Evolutionary conservation across 2,888 invertebrate genomes (phyloP).

Genomic region (Ophraella communa): DNA sequence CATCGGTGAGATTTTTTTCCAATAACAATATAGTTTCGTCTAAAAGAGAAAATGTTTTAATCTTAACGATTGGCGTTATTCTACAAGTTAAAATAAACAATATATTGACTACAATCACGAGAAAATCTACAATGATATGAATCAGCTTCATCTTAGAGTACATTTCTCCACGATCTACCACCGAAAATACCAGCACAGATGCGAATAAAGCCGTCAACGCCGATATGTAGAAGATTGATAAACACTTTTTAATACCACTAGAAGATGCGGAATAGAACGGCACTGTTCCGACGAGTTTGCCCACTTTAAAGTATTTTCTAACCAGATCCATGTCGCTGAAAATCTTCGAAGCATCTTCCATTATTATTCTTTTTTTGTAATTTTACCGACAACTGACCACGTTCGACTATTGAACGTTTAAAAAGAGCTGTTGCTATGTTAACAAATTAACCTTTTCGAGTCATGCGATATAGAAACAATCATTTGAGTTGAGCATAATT

Average conservation of each 20-base stretch:
- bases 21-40: background rate
- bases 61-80: background rate
- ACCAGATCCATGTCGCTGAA: slow-evolving; percentile 10
- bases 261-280: background rate
- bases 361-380: background rate
- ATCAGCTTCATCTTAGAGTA: slow-evolving; percentile 7
- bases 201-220: background rate
- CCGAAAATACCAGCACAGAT: background rate
- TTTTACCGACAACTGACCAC: background rate
- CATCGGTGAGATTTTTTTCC: background rate
- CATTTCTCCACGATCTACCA: background rate
- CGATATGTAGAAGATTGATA: background rate
- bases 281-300: background rate
- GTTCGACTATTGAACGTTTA: background rate
- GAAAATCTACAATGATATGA: slow-evolving; percentile 1
- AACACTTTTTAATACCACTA: background rate
- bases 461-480: background rate
- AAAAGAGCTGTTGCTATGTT: background rate
- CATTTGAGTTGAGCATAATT: background rate
- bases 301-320: background rate
- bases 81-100: slow-evolving; percentile 3
- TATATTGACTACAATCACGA: background rate
- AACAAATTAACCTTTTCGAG: background rate
- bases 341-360: background rate
- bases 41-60: background rate